A percentile compares a stretch with the other conserved stretches of the same genome.
Conservation (phyloP, 2,888 invertebrate species). For the Hymenopus coronatus region DNA sequence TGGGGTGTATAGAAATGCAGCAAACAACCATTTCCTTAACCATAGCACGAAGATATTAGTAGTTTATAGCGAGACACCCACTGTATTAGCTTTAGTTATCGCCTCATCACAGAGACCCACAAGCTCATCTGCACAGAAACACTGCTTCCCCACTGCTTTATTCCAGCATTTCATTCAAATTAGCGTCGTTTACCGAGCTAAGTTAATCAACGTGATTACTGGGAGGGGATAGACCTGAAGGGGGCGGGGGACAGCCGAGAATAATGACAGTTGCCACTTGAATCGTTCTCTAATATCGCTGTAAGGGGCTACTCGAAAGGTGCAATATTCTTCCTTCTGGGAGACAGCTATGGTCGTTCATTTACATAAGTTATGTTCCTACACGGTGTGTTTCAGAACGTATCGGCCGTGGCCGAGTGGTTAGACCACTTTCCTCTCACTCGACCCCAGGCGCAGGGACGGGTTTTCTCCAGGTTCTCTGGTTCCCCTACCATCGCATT, state of each 20-base stretch:
- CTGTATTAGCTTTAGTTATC: neutral
- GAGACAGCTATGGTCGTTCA: neutral
- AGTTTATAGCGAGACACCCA: no score
- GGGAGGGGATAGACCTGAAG: neutral
- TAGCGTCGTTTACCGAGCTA: slow-evolving; percentile 30
- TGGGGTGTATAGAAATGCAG: neutral
- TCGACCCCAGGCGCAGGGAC: no score
- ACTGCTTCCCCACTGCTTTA: neutral
- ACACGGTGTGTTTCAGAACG: neutral
- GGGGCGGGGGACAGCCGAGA: neutral
- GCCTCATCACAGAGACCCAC: neutral
- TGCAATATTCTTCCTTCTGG: neutral
- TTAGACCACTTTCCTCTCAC: no score
- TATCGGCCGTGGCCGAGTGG: no score
- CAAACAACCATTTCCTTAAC: neutral
- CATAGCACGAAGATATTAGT: no score
- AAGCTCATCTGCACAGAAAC: neutral
- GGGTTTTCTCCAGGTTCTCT: no score
- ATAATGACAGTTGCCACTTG: slow-evolving; percentile 24
- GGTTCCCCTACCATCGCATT: no score
- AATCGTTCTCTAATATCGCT: neutral
- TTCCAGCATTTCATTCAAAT: slow-evolving; percentile 32
- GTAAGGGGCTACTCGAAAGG: neutral
- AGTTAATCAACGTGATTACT: slow-evolving; percentile 32
- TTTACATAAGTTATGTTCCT: neutral